Evolutionary conservation across 53 echinoderm and acorn worm species (phyloP).

Genomic region (Mesocentrotus franciscanus): DNA sequence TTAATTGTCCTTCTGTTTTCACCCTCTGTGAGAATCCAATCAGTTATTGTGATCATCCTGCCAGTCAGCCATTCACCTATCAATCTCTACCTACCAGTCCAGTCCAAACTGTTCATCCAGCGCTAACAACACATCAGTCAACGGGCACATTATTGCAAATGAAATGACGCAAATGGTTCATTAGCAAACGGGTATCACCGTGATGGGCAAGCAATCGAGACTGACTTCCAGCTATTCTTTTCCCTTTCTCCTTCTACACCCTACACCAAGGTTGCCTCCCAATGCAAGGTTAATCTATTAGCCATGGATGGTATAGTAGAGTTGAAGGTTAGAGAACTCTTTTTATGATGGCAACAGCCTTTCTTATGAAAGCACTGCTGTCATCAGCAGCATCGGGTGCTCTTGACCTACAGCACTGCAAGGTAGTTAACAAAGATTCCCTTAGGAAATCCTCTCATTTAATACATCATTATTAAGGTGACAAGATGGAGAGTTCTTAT

Average conservation of each 20-base stretch:
- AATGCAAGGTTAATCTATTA: constrained; percentile 35
- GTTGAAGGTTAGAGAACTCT: constrained; percentile 28
- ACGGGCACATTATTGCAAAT: constrained; percentile 41
- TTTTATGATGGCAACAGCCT: background rate
- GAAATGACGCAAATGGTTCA: constrained; percentile 55
- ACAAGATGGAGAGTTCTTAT: background rate
- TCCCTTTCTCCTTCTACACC: background rate
- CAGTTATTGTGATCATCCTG: constrained; percentile 29
- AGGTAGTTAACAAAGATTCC: background rate
- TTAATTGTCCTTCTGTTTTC: constrained; percentile 39
- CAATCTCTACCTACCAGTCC: background rate
- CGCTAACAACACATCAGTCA: constrained; percentile 31
- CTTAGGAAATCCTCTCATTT: background rate
- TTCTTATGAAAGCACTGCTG: background rate
- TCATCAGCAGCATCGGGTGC: background rate
- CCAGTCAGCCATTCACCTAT: background rate
- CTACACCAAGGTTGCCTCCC: constrained; percentile 17
- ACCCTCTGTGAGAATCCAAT: background rate
- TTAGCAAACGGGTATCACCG: constrained; percentile 41
- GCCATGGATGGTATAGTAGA: background rate
- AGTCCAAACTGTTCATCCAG: constrained; percentile 22
- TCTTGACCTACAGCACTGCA: constrained; percentile 18
- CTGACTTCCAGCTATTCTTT: constrained; percentile 15
- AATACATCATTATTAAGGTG: constrained; percentile 2
- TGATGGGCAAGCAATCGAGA: constrained; percentile 40